phyloP scores from a whole-genome alignment of 2,888 invertebrate species.

The Serripes groenlandicus region DNA sequence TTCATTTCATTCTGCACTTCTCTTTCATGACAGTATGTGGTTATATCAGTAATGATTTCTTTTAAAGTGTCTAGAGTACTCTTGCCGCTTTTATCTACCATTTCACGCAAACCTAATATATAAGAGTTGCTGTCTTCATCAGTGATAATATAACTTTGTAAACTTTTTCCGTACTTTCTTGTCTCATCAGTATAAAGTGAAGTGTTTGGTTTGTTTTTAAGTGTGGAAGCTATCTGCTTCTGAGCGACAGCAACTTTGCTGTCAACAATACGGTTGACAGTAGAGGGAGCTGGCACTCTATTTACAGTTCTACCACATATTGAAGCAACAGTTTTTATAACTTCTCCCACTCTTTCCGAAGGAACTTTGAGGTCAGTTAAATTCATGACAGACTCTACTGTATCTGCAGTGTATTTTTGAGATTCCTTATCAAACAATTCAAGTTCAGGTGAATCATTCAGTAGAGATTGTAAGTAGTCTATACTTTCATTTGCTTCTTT shows the following conservation, averaged over 20 bases:
- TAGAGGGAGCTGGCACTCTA: constrained; percentile 39
- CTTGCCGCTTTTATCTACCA: constrained; percentile 48
- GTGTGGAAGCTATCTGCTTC: constrained; percentile 35
- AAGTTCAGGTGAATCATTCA: too few species aligned
- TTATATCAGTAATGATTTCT: constrained; percentile 41
- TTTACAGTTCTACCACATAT: too few species aligned
- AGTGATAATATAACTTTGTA: constrained; percentile 54
- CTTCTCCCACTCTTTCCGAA: too few species aligned
- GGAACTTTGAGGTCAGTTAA: too few species aligned
- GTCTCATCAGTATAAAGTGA: constrained; percentile 68
- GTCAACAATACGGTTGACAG: constrained; percentile 53
- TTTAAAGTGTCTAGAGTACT: constrained; percentile 46
- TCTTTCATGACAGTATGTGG: constrained; percentile 27
- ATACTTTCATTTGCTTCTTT: too few species aligned
- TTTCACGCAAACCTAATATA: constrained; percentile 48
- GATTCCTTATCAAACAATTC: too few species aligned
- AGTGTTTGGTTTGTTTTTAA: constrained; percentile 28
- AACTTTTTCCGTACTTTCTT: constrained; percentile 55
- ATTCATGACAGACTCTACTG: too few species aligned
- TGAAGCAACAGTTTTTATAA: too few species aligned
- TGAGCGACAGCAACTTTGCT: constrained; percentile 41
- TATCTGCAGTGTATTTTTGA: too few species aligned
- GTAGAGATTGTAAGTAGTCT: too few species aligned
- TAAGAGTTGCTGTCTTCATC: constrained; percentile 43
- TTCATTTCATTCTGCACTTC: constrained; percentile 22